Base-by-base conservation (phyloP, 2,888 invertebrate species). In the Aricia artaxerxes region DNA sequence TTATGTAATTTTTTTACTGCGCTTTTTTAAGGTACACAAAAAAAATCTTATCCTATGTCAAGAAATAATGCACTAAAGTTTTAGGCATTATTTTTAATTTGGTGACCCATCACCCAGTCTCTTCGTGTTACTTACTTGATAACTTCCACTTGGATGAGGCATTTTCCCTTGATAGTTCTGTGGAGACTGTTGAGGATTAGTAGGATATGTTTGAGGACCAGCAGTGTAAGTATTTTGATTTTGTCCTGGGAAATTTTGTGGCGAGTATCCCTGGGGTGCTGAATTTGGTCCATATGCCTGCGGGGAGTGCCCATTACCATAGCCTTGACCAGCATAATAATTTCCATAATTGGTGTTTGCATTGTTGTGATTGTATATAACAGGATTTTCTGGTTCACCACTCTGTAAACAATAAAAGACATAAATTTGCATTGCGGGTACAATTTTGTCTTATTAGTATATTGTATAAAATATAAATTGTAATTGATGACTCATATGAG, bases 81-180 rank as follows among this genome's bases (percentile, higher is more conserved):
- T 44, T 44, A 2, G 9, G 44, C 7, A 44, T 44, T 44, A 44
- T 44, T 44, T 40, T 53, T 53, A 53, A 53, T 44, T 44, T 44
- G 44, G 44, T 44, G 44, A 44, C 7, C 44, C 1, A 44, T 24
- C 24, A 24, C 24, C 24, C 7, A 44, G 49, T 9, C 49, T 49
- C 9, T 57, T 53, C 13, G 31, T 40, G 79, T 4, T 78, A 82
- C 80, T 83, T 87, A 93, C 95, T 89, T 95, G 95, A 82, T 95
- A 95, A 81, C 94, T 90, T 84, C 95, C 95, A 73, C 95, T 89
- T 77, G 93, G 90, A 83, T 94, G 94, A 57, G 91, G 90, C 83
- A 95, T 92, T 83, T 87, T 92, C 72, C 90, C 92, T 82, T 92
- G 92, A 83, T 93, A 94, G 81, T 85, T 89, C 83, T 94, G 94